Conservation (phyloP, 2,113 vertebrate genomes). For the Microcebus ravelobensis region DNA sequence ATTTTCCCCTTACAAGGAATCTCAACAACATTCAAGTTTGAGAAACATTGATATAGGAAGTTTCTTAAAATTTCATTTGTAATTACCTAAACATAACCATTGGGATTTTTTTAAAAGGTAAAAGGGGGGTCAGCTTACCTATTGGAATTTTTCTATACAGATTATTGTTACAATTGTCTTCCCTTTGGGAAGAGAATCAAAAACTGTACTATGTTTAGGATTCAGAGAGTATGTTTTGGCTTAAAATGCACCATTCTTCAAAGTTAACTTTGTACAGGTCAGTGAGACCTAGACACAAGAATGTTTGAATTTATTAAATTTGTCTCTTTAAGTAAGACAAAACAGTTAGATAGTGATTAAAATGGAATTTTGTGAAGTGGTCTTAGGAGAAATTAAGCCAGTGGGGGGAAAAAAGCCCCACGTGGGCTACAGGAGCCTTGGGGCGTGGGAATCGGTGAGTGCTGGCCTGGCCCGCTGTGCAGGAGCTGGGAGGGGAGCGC, state of each 20-base stretch:
- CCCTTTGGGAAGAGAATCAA: conserved; percentile 38
- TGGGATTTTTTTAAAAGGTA: neutral
- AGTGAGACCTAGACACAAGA: conserved; percentile 45
- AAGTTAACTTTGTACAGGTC: conserved; percentile 48
- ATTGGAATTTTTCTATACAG: conserved; percentile 35
- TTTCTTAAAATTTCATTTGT: conserved; percentile 51
- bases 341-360: conserved; percentile 23
- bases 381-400: conserved; percentile 47
- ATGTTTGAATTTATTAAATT: conserved; percentile 52
- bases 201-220: conserved; percentile 23
- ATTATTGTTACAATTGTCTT: conserved; percentile 47
- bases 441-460: neutral
- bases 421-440: neutral
- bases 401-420: neutral
- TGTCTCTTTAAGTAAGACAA: conserved; percentile 62
- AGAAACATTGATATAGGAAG: conserved; percentile 6
- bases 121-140: conserved; percentile 41
- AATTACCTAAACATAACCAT: neutral
- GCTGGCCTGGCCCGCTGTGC: neutral
- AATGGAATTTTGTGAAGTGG: neutral
- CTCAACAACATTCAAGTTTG: conserved; percentile 41
- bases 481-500: neutral
- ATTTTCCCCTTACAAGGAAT: conserved; percentile 18
- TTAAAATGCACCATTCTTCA: conserved; percentile 50
- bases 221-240: conserved; percentile 47